Percentiles rank a stretch among this genome's conserved stretches.
Evolutionary conservation across 2,797 vertebrate genomes (phyloP).

Genomic region (Myiotriccus ornatus): DNA sequence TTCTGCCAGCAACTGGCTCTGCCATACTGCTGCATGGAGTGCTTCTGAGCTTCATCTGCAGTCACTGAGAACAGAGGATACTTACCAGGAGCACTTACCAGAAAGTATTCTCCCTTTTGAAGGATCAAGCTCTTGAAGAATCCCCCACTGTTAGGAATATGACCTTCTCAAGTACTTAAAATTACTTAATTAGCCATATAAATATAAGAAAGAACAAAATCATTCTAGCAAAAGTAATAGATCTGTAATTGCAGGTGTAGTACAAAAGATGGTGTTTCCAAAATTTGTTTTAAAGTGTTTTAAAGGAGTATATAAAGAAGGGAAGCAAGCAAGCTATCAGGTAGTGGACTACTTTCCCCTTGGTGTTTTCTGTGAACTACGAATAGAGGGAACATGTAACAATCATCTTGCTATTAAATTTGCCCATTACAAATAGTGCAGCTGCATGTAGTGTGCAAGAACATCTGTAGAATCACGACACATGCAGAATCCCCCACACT

Average conservation of each 20-base stretch:
- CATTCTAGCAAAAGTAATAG: not conserved
- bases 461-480: conserved; percentile 41
- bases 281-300: not conserved
- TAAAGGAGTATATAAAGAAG: not conserved
- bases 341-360: not conserved
- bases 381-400: not conserved
- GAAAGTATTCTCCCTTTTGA: not conserved
- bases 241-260: not conserved
- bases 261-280: not conserved
- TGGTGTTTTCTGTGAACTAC: not conserved
- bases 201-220: not conserved
- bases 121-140: not conserved
- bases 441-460: conserved; percentile 23
- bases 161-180: conserved; percentile 4
- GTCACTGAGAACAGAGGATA: not conserved
- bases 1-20: not conserved
- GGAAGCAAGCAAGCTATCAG: not conserved
- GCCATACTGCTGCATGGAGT: not conserved
- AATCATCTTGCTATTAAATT: conserved; percentile 22
- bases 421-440: conserved; percentile 8
- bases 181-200: conserved; percentile 29
- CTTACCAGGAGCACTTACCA: not conserved
- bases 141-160: not conserved
- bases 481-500: not conserved
- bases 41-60: not conserved